phyloP scores from a whole-genome alignment of 2,113 vertebrate genomes.

The Dipodomys ordii region DNA sequence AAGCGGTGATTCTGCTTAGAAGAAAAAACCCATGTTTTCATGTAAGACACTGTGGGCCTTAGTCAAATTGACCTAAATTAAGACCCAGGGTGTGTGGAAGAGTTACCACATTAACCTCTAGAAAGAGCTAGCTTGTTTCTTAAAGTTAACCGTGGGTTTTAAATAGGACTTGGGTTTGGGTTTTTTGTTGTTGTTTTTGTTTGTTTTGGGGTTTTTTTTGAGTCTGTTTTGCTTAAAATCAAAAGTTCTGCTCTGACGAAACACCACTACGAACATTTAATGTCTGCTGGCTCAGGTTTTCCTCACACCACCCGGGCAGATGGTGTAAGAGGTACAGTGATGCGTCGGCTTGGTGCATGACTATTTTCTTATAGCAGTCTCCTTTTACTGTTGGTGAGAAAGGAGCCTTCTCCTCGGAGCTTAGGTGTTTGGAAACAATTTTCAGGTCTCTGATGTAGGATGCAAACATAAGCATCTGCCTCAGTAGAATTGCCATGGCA shows the following conservation, averaged over 20 bases:
- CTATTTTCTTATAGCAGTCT: not conserved
- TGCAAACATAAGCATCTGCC: not conserved
- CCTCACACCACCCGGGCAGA: not conserved
- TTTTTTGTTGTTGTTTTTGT: not conserved
- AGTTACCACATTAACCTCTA: not conserved
- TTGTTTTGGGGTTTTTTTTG: not conserved
- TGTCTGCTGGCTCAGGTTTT: not conserved
- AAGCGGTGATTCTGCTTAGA: conserved; percentile 17
- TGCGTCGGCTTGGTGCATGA: not conserved
- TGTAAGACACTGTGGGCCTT: conserved; percentile 32
- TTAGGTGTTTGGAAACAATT: not conserved
- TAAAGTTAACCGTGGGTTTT: conserved; percentile 54
- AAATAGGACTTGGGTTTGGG: not conserved
- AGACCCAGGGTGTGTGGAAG: conserved; percentile 60
- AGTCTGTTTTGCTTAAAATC: conserved; percentile 53
- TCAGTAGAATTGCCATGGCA: not conserved
- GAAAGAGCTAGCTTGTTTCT: conserved; percentile 44
- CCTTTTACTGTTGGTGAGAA: not conserved
- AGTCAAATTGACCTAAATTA: conserved; percentile 68
- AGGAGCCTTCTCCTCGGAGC: conserved; percentile 6
- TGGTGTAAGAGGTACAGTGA: not conserved
- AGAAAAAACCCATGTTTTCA: conserved; percentile 56
- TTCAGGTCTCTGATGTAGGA: not conserved
- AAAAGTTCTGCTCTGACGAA: conserved; percentile 25
- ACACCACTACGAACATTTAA: conserved; percentile 5